Percentiles rank a stretch among this genome's conserved stretches.
These are phyloP conservation scores for Trogon melanurus DNA, from an alignment of 2,113 vertebrate genomes.

Conservation along the genomic window DNA sequence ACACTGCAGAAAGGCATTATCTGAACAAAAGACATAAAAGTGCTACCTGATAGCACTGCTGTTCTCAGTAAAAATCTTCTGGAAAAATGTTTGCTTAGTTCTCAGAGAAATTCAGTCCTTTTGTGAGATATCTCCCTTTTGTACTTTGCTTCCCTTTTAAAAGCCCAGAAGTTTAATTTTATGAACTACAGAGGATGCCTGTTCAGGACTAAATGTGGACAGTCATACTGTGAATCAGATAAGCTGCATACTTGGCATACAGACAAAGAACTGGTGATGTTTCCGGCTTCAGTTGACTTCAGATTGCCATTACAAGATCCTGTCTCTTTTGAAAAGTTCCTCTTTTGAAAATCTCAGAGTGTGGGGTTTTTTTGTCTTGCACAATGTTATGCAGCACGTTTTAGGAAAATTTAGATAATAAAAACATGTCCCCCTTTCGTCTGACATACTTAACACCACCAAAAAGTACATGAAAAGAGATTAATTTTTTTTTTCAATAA, in stretches of 20 bases:
- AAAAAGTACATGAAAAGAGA: not conserved
- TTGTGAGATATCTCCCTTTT: not conserved
- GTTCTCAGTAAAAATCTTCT: not conserved
- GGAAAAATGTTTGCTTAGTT: conserved; percentile 1
- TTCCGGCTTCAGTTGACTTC: conserved; percentile 21
- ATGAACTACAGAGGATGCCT: conserved; percentile 38
- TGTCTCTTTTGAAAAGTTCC: not conserved
- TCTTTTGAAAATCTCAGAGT: not conserved
- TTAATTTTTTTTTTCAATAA: not conserved
- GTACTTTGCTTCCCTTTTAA: not conserved
- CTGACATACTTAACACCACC: not conserved
- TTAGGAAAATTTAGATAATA: not conserved
- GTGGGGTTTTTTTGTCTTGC: not conserved
- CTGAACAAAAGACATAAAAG: not conserved
- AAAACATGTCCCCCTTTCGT: not conserved
- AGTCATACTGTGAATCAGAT: conserved; percentile 60
- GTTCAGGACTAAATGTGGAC: conserved; percentile 49
- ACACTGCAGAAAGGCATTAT: not conserved
- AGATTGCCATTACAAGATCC: not conserved
- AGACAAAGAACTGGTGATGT: conserved; percentile 6
- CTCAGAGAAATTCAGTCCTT: not conserved
- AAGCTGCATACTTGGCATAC: conserved; percentile 54
- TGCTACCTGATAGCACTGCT: not conserved
- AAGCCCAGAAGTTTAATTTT: not conserved
- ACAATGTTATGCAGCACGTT: not conserved